phyloP scores from a whole-genome alignment of 2,888 invertebrate genomes.

The Tetranychus piercei region DNA sequence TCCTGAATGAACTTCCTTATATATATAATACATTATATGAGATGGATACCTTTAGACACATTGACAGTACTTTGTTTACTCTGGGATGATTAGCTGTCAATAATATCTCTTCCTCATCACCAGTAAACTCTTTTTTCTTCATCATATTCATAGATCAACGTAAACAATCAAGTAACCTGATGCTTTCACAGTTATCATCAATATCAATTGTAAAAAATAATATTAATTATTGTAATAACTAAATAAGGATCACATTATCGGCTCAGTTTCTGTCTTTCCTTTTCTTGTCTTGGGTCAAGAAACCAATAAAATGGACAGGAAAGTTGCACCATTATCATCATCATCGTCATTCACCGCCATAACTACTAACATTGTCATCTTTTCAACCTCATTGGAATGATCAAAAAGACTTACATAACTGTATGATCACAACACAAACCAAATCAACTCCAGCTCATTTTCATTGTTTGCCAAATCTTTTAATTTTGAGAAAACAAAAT shows the following conservation, averaged over 20 bases:
- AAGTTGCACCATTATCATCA: neutral
- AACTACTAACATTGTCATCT: neutral
- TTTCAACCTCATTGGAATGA: neutral
- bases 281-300: neutral
- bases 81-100: neutral
- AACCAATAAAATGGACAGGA: neutral
- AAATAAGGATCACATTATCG: neutral
- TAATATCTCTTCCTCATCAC: too few relatives aligned
- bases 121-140: neutral
- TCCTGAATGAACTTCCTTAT: neutral
- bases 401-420: neutral
- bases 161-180: neutral
- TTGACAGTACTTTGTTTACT: conserved; percentile 1
- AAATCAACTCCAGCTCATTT: neutral
- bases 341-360: neutral
- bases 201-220: neutral
- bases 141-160: neutral
- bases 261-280: neutral
- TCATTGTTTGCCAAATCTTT: neutral
- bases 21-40: neutral
- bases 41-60: conserved; percentile 1
- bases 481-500: neutral
- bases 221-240: neutral
- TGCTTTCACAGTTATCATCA: neutral
- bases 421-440: neutral